These are phyloP conservation scores for Brachionus koreanus DNA, from an alignment of 1,140 invertebrate species.

Conservation along the genomic window DNA sequence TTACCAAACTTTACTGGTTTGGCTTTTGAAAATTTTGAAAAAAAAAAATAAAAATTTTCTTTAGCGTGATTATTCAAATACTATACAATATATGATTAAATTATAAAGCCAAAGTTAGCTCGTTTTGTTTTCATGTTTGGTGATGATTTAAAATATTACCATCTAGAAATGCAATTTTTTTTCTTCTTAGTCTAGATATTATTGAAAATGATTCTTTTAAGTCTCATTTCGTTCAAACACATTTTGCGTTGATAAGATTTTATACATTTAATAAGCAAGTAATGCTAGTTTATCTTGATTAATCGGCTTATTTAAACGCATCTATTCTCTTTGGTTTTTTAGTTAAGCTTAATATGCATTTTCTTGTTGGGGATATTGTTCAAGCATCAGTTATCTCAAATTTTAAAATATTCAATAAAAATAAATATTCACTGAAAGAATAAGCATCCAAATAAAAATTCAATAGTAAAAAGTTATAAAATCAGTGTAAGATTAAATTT, in stretches of 20 bases:
- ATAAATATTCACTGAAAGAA: too few relatives aligned
- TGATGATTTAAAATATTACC: not conserved
- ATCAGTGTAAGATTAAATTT: too few relatives aligned
- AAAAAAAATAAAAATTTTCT: not conserved
- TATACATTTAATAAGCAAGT: not conserved
- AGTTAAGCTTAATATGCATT: not conserved
- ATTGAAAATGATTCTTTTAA: not conserved
- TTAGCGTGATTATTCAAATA: constrained; percentile 30
- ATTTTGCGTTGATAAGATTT: constrained; percentile 13
- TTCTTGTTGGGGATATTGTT: not conserved
- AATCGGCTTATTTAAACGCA: not conserved
- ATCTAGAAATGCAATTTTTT: not conserved
- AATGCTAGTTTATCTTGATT: not conserved
- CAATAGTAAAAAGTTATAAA: too few relatives aligned
- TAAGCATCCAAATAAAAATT: too few relatives aligned
- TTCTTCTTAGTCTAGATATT: not conserved
- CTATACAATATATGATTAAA: not conserved
- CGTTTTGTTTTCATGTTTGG: not conserved
- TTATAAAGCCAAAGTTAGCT: constrained; percentile 8
- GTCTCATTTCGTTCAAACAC: not conserved
- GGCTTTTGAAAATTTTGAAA: constrained; percentile 9
- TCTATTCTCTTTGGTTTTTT: not conserved
- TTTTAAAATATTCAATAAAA: too few relatives aligned
- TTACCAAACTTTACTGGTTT: not conserved
- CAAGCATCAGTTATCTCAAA: too few relatives aligned